Evolutionary conservation across 2,113 vertebrate genomes (phyloP).

Genomic region (Panthera uncia): DNA sequence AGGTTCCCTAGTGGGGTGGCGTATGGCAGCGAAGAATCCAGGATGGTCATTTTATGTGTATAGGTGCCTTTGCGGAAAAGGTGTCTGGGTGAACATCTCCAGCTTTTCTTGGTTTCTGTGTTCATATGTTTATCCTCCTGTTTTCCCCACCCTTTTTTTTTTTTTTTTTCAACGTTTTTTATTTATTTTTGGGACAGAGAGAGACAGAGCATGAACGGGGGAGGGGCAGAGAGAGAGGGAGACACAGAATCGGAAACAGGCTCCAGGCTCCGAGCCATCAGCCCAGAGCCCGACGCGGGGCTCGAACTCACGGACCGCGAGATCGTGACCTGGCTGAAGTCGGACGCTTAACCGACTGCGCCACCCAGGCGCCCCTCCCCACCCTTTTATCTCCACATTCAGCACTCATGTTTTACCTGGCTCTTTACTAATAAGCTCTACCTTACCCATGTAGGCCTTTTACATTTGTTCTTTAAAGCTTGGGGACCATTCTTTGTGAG

Average conservation of each 20-base stretch:
- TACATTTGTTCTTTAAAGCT: background rate
- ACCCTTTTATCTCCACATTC: background rate
- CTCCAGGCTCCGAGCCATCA: too few species aligned
- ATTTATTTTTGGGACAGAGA: too few species aligned
- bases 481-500: conserved; percentile 5
- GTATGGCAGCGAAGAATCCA: too few species aligned
- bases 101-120: background rate
- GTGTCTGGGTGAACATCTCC: background rate
- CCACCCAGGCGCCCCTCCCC: too few species aligned
- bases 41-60: background rate
- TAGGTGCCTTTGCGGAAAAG: background rate
- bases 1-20: background rate
- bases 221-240: too few species aligned
- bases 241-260: too few species aligned
- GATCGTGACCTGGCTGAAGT: too few species aligned
- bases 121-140: background rate
- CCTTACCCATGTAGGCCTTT: background rate
- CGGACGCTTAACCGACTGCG: too few species aligned
- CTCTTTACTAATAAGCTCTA: background rate
- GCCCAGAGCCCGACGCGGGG: too few species aligned
- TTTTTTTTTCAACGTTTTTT: too few species aligned
- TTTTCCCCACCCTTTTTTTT: background rate
- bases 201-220: too few species aligned
- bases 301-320: too few species aligned
- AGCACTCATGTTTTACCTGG: background rate